These are phyloP conservation scores for Calephelis nemesis DNA, from an alignment of 1,140 invertebrate species.

Conservation along the genomic window DNA sequence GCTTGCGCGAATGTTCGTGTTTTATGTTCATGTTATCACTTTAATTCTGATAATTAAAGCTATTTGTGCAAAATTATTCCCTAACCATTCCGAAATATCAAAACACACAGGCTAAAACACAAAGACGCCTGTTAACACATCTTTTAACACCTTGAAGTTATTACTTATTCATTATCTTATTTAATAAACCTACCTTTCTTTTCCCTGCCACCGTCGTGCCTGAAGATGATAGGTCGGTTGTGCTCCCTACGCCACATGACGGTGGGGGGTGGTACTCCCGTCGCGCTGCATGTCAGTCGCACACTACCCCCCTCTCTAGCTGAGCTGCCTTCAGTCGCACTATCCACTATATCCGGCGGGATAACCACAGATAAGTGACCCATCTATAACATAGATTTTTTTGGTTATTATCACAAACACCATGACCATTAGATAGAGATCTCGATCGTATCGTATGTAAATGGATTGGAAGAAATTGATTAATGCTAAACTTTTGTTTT, in stretches of 20 bases:
- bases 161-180: too few species aligned
- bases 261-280: slow-evolving; percentile 86
- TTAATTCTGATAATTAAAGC: too few species aligned
- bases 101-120: too few species aligned
- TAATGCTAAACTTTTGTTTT: too few species aligned
- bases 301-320: slow-evolving; percentile 89
- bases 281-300: slow-evolving; percentile 87
- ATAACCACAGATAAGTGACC: slow-evolving; percentile 90
- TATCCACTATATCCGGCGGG: slow-evolving; percentile 89
- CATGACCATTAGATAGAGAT: not conserved
- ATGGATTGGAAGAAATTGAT: too few species aligned
- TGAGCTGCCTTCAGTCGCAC: slow-evolving; percentile 77
- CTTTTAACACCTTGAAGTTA: too few species aligned
- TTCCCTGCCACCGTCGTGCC: slow-evolving; percentile 83
- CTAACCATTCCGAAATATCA: too few species aligned
- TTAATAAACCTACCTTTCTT: slow-evolving; percentile 80
- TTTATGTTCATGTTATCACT: too few species aligned
- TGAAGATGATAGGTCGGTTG: slow-evolving; percentile 85
- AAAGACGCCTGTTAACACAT: slow-evolving; percentile 64
- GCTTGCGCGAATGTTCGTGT: too few species aligned
- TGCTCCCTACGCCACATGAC: slow-evolving; percentile 77
- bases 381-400: slow-evolving; percentile 80
- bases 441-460: too few species aligned
- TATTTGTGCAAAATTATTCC: too few species aligned
- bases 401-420: not conserved